Evolutionary conservation across 2,888 invertebrate species (phyloP), one percentile per base, ranked within the genome.

Genomic region (Villa cingulata): DNA sequence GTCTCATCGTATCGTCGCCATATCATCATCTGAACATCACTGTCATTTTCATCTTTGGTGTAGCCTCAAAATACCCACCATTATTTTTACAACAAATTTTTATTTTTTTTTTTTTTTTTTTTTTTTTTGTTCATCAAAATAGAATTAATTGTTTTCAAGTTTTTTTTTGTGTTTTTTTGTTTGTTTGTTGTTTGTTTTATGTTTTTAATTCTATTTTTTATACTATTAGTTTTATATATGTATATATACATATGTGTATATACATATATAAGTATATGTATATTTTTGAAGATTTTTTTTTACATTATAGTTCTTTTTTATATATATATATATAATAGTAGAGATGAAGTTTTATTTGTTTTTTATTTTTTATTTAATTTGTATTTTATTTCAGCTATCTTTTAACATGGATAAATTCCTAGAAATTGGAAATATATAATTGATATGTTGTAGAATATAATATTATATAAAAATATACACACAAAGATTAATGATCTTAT

Each of bases 391-490:
- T 39, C 43, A 41, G 37, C 37, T 41, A 43, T 46, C 39, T 49
- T 43, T 47, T 68, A 68, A 69, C 69, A 69, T 56, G 68, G 68
- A 62, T 68, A 68, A 64, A 68, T 66, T 62, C 68, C 68, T 68
- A 66, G 58, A 66, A 43, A 43, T 12, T 19, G 43, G 19, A 43
- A 34, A 43, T n/a, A 12, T 14, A 37, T 36, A 10, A 17, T 36
- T 12, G 29, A 43, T 34, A 17, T 16, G 14, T 9, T 27, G n/a
- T 16, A 41, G 10, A 41, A 27, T 38, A 15, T n/a, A n/a, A n/a
- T n/a, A n/a, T n/a, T n/a, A n/a, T n/a, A n/a, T n/a, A n/a, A n/a
- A n/a, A n/a, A n/a, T n/a, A n/a, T n/a, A n/a, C n/a, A n/a, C n/a
- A n/a, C n/a, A n/a, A n/a, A n/a, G n/a, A n/a, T n/a, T n/a, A n/a